A percentile compares a stretch with the other conserved stretches of the same genome.
Conservation (phyloP, 2,797 vertebrate species). For the Clarias platycephalus region DNA sequence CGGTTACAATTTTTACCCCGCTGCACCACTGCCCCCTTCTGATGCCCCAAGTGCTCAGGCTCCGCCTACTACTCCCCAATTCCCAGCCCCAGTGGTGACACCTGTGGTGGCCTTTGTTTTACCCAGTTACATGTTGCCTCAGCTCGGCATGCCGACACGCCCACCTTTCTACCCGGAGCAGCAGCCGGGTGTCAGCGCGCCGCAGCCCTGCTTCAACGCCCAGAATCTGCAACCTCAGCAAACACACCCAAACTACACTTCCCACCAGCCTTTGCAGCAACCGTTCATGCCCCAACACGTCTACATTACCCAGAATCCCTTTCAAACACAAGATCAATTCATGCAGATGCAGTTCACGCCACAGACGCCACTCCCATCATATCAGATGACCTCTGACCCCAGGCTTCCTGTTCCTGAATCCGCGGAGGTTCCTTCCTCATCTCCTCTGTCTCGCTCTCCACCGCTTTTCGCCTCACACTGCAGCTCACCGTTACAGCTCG, state of each 20-base stretch:
- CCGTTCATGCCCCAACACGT: conserved; percentile 60
- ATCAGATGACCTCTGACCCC: conserved; percentile 62
- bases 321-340: conserved; percentile 63
- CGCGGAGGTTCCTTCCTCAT: conserved; percentile 65
- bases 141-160: conserved; percentile 67
- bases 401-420: conserved; percentile 65
- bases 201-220: conserved; percentile 62
- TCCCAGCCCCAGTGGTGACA: conserved; percentile 78
- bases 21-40: conserved; percentile 66
- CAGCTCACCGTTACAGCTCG: conserved; percentile 91
- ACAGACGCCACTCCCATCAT: conserved; percentile 72
- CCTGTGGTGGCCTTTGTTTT: conserved; percentile 85
- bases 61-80: conserved; percentile 69
- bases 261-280: conserved; percentile 69
- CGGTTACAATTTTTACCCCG: conserved; percentile 80
- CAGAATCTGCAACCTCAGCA: conserved; percentile 68
- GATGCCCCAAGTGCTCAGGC: conserved; percentile 70
- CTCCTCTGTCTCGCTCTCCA: conserved; percentile 71
- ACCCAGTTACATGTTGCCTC: conserved; percentile 82
- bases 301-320: conserved; percentile 46
- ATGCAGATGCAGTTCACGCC: conserved; percentile 69
- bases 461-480: conserved; percentile 87
- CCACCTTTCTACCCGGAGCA: conserved; percentile 72
- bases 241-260: conserved; percentile 61
- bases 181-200: conserved; percentile 52